Conservation (phyloP, 2,888 invertebrate genomes). For the Ophion costatus region DNA sequence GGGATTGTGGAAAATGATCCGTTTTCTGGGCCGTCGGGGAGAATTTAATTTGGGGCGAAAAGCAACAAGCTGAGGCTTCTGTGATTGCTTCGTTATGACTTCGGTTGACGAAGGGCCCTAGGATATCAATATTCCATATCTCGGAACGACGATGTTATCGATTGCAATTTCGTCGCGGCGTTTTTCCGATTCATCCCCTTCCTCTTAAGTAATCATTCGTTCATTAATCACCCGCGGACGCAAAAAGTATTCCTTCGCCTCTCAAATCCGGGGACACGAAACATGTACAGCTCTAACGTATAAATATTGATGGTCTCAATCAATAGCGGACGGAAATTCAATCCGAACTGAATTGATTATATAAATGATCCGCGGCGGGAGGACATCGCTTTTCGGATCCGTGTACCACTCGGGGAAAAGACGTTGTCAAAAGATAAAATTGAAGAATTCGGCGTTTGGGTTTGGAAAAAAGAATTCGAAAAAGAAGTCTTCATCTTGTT, state of each 20-base stretch:
- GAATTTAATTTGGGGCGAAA: constrained; percentile 40
- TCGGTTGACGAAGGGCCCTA: constrained; percentile 10
- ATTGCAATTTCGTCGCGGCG: background rate
- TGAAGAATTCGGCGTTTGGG: background rate
- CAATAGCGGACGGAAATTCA: background rate
- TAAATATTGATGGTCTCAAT: constrained; percentile 33
- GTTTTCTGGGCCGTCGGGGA: background rate
- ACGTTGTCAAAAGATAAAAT: background rate
- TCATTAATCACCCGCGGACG: background rate
- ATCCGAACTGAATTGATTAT: constrained; percentile 25
- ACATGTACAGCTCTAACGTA: background rate
- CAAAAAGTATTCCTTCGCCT: background rate
- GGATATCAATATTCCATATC: background rate
- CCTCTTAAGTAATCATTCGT: background rate
- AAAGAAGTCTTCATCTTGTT: background rate
- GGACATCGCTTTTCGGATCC: background rate
- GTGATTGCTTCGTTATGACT: constrained; percentile 38
- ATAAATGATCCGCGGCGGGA: background rate
- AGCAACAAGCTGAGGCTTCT: constrained; percentile 1
- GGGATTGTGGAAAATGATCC: constrained; percentile 38
- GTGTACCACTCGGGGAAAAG: background rate
- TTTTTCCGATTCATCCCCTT: background rate
- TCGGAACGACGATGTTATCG: constrained; percentile 29
- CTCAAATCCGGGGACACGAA: background rate
- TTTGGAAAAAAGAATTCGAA: background rate